Conservation (phyloP, 1,140 invertebrate species). For the Aphidius ervi region DNA sequence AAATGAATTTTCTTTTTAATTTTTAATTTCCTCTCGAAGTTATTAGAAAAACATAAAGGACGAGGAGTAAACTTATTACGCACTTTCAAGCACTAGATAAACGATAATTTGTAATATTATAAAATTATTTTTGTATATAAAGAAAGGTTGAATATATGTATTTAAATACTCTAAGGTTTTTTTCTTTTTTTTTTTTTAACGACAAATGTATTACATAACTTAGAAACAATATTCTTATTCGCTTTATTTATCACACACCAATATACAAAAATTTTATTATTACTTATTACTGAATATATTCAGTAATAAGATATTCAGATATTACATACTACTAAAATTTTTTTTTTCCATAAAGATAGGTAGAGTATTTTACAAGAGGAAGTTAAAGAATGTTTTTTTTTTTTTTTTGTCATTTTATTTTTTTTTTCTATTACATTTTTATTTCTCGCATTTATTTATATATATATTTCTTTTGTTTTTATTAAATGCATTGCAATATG, state of each 20-base stretch:
- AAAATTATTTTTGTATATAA: too few relatives aligned
- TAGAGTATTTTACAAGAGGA: constrained; percentile 55
- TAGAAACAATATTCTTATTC: constrained; percentile 54
- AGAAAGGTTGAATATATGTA: not conserved
- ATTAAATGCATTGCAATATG: too few relatives aligned
- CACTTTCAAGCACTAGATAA: too few relatives aligned
- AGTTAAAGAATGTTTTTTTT: constrained; percentile 41
- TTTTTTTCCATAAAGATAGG: constrained; percentile 53
- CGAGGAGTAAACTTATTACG: too few relatives aligned
- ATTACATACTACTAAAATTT: constrained; percentile 53
- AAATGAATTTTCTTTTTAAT: too few relatives aligned
- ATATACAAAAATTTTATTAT: constrained; percentile 58
- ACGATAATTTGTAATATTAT: too few relatives aligned
- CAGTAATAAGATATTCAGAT: constrained; percentile 51
- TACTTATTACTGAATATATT: too few relatives aligned
- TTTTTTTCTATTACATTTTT: not conserved
- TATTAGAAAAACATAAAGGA: too few relatives aligned
- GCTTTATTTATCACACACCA: constrained; percentile 54
- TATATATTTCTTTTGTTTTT: too few relatives aligned
- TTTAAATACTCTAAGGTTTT: constrained; percentile 26
- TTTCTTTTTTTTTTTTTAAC: too few relatives aligned
- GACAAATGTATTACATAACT: constrained; percentile 23
- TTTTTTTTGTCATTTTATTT: not conserved
- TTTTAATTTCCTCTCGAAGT: too few relatives aligned
- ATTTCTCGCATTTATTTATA: too few relatives aligned